These are phyloP conservation scores for Brachypodius melanocephalos DNA, from an alignment of 2,113 vertebrate genomes.

Conservation along the genomic window DNA sequence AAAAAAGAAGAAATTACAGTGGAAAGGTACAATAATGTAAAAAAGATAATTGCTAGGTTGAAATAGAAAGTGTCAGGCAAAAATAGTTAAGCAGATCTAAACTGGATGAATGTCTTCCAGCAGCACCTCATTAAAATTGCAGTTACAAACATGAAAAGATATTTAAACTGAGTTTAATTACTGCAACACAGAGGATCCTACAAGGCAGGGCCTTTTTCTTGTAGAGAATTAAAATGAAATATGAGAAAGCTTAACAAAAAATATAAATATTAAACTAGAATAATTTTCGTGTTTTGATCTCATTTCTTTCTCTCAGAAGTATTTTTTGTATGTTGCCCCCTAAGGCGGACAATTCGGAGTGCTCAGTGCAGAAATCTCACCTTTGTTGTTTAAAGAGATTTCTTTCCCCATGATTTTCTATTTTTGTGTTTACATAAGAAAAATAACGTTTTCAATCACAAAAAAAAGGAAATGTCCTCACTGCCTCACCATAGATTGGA, in stretches of 20 bases:
- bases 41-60: not conserved
- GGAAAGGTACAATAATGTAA: not conserved
- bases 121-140: not conserved
- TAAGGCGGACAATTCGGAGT: not conserved
- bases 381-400: not conserved
- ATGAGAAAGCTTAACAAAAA: slow-evolving; percentile 5
- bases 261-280: not conserved
- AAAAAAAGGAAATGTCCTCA: not conserved
- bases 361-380: not conserved
- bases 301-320: not conserved
- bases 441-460: not conserved
- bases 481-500: not conserved
- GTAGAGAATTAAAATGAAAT: not conserved
- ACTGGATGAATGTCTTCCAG: not conserved
- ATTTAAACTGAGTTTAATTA: slow-evolving; percentile 16
- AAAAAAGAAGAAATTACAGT: not conserved
- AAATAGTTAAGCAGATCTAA: not conserved
- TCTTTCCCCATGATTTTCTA: not conserved
- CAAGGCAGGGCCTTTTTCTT: not conserved
- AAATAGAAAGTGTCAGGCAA: not conserved
- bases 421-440: not conserved
- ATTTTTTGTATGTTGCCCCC: not conserved
- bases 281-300: not conserved
- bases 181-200: not conserved
- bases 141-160: slow-evolving; percentile 1